Evolutionary conservation across 1,140 invertebrate genomes (phyloP).

Genomic region (Drosophila ogumai): DNA sequence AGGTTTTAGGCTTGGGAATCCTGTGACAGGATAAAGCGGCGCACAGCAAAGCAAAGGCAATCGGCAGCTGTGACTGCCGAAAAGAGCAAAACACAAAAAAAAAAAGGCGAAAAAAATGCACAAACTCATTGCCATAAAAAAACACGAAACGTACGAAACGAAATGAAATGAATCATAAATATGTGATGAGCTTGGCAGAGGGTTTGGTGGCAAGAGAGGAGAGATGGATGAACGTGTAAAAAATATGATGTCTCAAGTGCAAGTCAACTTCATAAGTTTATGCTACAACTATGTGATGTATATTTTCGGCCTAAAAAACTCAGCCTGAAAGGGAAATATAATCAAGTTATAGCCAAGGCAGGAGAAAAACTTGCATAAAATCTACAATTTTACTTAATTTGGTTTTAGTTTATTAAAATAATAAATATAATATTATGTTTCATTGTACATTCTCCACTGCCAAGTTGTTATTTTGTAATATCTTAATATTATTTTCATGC

Average conservation of each 20-base stretch:
- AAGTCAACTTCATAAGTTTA: conserved; percentile 36
- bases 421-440: too few species aligned
- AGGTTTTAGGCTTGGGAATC: conserved; percentile 12
- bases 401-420: too few species aligned
- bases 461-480: too few species aligned
- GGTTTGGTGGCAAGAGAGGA: neutral
- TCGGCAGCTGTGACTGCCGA: conserved; percentile 42
- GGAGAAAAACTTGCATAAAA: neutral
- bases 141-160: conserved; percentile 23
- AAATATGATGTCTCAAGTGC: conserved; percentile 6
- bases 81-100: conserved; percentile 9
- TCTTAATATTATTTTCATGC: too few species aligned
- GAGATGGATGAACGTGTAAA: conserved; percentile 5
- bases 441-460: too few species aligned
- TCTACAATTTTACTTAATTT: too few species aligned
- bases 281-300: conserved; percentile 9
- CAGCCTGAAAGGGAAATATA: neutral
- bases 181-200: conserved; percentile 41
- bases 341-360: neutral
- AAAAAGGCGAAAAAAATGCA: conserved; percentile 17
- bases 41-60: conserved; percentile 9
- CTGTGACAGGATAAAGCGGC: conserved; percentile 4
- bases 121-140: conserved; percentile 54
- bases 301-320: neutral
- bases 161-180: conserved; percentile 60